Base-by-base conservation (phyloP, 2,888 invertebrate species). In the Drosophila subsilvestris region DNA sequence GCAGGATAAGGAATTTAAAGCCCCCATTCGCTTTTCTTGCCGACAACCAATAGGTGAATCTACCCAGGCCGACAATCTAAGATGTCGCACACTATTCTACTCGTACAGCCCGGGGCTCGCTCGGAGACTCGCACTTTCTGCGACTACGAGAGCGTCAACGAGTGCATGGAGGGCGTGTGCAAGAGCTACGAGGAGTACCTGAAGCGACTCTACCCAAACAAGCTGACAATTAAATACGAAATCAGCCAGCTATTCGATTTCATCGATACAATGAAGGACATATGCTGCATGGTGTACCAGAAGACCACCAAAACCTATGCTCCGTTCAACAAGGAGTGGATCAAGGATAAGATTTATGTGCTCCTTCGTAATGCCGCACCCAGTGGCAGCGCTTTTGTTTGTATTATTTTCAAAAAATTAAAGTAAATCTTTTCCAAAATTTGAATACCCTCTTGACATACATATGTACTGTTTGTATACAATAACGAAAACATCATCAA, bases 281-380 rank as follows among this genome's bases (percentile, higher is more conserved):
- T 99, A 56, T 98, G 98, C 84, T 99, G 99, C 90, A 93, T 99
- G 70, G 99, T 99, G 73, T 98, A 98, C 92, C 97, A 98, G 93
- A 98, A 98, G 91, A 96, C 96, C 8, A 97, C 97, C 47, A 98
- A 98, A 90, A 98, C 98, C 0, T 99, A 99, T 90, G 97, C 98
- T 1, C 99, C 99, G 0, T 99, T 99, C 93, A 99, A 99, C 92
- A 99, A 99, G 93, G 98, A 98, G 88, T 99, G 99, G 99, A 98
- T 99, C 65, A 99, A 99, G 92, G 99, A 99, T 91, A 98, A 99
- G 92, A 98, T 99, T 75, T 99, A 99, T 90, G 96, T 98, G 4
- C 93, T 99, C 86, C 93, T 99, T 74, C n/a, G n/a, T n/a, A n/a
- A n/a, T n/a, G n/a, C n/a, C n/a, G n/a, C n/a, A n/a, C n/a, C n/a